phyloP scores from a whole-genome alignment of 2,888 invertebrate species.

The Caradrina clavipalpis region DNA sequence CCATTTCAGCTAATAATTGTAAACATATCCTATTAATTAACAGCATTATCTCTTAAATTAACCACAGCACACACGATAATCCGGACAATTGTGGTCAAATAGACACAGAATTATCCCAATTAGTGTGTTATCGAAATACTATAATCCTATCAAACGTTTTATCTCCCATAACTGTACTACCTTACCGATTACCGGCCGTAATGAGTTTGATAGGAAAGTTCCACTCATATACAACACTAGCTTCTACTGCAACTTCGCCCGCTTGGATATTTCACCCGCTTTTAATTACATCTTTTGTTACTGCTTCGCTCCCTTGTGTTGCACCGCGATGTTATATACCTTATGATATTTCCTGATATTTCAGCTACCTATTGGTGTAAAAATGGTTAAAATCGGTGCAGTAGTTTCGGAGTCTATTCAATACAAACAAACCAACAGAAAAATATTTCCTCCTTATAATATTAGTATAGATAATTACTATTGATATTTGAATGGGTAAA shows the following conservation, averaged over 20 bases:
- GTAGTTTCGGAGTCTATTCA: too few relatives aligned
- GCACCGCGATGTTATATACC: too few relatives aligned
- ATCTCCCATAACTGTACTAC: slow-evolving; percentile 26
- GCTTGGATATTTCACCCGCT: too few relatives aligned
- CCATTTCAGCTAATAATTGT: neutral
- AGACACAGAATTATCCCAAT: slow-evolving; percentile 50
- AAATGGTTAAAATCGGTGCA: too few relatives aligned
- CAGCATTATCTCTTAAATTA: slow-evolving; percentile 35
- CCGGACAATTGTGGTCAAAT: slow-evolving; percentile 42
- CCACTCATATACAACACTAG: neutral
- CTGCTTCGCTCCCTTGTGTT: too few relatives aligned
- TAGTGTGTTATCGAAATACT: slow-evolving; percentile 37
- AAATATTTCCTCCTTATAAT: too few relatives aligned
- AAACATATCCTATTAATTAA: slow-evolving; percentile 11
- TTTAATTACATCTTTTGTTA: too few relatives aligned
- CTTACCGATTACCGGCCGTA: slow-evolving; percentile 7
- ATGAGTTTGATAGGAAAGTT: slow-evolving; percentile 36
- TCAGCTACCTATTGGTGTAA: too few relatives aligned
- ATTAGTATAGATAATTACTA: neutral
- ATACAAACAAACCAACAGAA: too few relatives aligned
- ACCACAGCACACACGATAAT: slow-evolving; percentile 20
- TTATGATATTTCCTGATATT: too few relatives aligned
- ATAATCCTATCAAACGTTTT: slow-evolving; percentile 45
- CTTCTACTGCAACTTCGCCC: too few relatives aligned
- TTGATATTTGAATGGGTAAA: neutral